Conservation (phyloP, 2,888 invertebrate genomes). For the Helleia helle region DNA sequence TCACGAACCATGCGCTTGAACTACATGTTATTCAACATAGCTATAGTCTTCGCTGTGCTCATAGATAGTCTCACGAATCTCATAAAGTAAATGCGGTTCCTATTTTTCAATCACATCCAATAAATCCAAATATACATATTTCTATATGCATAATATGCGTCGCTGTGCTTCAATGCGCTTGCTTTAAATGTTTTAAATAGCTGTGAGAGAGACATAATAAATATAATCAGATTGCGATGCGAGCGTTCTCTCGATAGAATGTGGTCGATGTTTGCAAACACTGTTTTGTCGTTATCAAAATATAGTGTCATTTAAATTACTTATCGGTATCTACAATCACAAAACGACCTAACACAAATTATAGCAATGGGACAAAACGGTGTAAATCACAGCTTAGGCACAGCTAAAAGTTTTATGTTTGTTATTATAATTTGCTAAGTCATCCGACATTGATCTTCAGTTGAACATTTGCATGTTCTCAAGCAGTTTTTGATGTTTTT, state of each 20-base stretch:
- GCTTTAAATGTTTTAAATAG: constrained; percentile 25
- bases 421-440: constrained; percentile 52
- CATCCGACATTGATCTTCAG: constrained; percentile 29
- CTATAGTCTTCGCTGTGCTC: not conserved
- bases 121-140: too few relatives aligned
- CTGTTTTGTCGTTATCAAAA: constrained; percentile 44
- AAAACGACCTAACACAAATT: not conserved
- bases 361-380: constrained; percentile 36
- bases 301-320: not conserved
- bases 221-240: constrained; percentile 30
- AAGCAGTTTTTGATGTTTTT: not conserved
- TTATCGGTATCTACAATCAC: not conserved
- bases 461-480: constrained; percentile 1
- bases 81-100: too few relatives aligned
- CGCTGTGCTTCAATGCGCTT: constrained; percentile 18
- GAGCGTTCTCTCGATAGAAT: constrained; percentile 36
- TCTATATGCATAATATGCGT: too few relatives aligned
- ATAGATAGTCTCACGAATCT: not conserved
- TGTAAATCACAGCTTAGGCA: constrained; percentile 58
- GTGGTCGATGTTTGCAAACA: constrained; percentile 57
- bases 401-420: constrained; percentile 44
- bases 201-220: not conserved
- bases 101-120: too few relatives aligned
- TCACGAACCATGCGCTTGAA: not conserved
- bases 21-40: not conserved